A percentile compares a stretch with the other conserved stretches of the same genome.
Evolutionary conservation across 2,797 vertebrate genomes (phyloP).

Genomic region (Anabacerthia variegaticeps): DNA sequence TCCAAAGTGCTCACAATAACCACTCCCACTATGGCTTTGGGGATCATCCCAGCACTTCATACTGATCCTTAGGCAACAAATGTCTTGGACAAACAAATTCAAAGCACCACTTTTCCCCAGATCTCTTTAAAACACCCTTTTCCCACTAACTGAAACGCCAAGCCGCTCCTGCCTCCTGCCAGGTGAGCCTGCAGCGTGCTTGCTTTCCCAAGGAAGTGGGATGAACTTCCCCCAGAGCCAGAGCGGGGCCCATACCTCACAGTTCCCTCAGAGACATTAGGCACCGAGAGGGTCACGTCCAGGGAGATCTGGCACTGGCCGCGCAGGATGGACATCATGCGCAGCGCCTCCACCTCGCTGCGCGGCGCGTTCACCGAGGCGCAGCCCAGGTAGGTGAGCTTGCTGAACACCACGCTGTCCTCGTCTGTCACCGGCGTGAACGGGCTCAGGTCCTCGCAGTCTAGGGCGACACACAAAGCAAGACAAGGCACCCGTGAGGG

Average conservation of each 20-base stretch:
- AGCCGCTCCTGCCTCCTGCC: not conserved
- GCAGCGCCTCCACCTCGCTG: conserved; percentile 95
- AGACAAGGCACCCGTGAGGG: accelerated
- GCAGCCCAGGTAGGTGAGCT: conserved; percentile 96
- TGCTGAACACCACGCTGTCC: conserved; percentile 97
- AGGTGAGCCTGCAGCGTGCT: not conserved
- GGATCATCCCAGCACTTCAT: not conserved
- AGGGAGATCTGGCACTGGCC: conserved; percentile 93
- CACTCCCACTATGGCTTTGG: not conserved
- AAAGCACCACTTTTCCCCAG: not conserved
- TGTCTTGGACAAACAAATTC: not conserved
- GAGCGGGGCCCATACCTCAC: conserved; percentile 82
- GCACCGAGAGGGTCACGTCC: conserved; percentile 94
- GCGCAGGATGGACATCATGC: conserved; percentile 96
- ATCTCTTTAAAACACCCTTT: not conserved
- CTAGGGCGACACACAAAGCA: conserved; percentile 35
- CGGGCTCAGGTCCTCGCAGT: conserved; percentile 78
- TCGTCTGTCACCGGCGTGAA: conserved; percentile 91
- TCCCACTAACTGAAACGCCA: not conserved
- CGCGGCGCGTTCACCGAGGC: conserved; percentile 97
- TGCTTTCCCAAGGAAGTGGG: not conserved
- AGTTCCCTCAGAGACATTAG: conserved; percentile 95
- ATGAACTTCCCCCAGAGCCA: too few relatives aligned
- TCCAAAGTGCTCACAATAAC: not conserved
- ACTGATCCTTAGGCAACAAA: not conserved